phyloP scores from a whole-genome alignment of 2,113 vertebrate species.

The Sprattus sprattus region DNA sequence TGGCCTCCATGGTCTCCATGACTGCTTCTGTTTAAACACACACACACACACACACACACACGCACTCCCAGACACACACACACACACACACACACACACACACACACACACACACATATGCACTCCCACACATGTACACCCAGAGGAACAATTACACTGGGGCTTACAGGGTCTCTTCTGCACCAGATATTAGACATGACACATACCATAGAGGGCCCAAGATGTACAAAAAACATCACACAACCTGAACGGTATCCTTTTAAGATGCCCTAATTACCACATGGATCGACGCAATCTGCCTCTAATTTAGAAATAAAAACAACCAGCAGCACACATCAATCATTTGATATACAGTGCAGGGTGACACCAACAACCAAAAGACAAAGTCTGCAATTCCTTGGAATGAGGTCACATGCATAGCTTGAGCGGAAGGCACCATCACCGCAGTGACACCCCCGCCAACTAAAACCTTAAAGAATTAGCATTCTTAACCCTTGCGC shows the following conservation, averaged over 20 bases:
- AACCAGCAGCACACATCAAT: not conserved
- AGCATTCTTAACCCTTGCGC: not conserved
- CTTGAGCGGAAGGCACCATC: not conserved
- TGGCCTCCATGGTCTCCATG: not conserved
- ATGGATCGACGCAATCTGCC: not conserved
- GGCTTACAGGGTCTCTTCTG: not conserved
- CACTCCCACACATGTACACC: not conserved
- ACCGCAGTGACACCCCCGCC: slow-evolving; percentile 1
- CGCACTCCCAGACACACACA: not conserved
- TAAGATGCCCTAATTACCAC: not conserved
- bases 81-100: not conserved
- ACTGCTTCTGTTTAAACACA: not conserved
- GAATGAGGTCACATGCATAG: not conserved
- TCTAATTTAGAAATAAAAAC: not conserved
- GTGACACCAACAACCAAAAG: not conserved
- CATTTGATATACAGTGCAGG: not conserved
- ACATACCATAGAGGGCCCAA: not conserved
- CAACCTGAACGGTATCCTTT: not conserved
- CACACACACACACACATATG: not conserved
- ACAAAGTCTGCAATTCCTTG: not conserved
- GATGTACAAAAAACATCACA: not conserved
- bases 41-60: not conserved
- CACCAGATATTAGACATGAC: not conserved
- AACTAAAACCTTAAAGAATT: slow-evolving; percentile 23
- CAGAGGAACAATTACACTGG: not conserved